Base-by-base conservation (phyloP, 2,888 invertebrate species). In the Nemurella pictetii region DNA sequence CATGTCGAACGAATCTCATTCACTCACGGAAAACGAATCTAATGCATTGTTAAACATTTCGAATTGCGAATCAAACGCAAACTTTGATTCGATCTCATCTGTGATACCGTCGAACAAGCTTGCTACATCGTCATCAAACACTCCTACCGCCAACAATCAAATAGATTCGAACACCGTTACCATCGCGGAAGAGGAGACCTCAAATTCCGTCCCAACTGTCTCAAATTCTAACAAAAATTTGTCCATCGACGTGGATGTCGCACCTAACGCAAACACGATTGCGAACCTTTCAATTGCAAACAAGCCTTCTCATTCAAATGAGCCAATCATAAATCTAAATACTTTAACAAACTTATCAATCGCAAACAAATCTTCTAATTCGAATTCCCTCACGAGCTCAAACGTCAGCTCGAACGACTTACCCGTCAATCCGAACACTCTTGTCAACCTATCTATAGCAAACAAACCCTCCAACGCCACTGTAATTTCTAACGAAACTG, bases 241-340 rank as follows among this genome's bases (percentile, higher is more conserved):
- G 30, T 30, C 78, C 28, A 27, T 30, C 30, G 36, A 55, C 55
- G 28, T 26, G 27, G 28, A 82, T 28, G 27, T 55, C n/a, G 29
- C 55, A 55, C 82, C 82, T 12, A 82, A 55, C 29, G 82, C 82
- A 82, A 82, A 82, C 82, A 82, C 82, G 28, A 82, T 82, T 9
- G 82, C 82, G 27, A 82, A 82, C 25, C 72, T 82, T 27, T 82
- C 82, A 27, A 82, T 82, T 28, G 82, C 82, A 0, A 82, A 27
- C 72, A 82, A 82, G 72, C 82, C 82, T 55, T 28, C 82, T 27
- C 28, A 27, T 78, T 78, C 78, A 3, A 82, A 82, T 29, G 82
- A 82, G 55, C 27, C 82, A 7, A 29, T 78, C 15, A n/a, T 30
- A 30, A 82, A 82, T 28, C 82, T 55, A 9, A 82, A 82, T 29